A percentile compares a stretch with the other conserved stretches of the same genome.
These are phyloP conservation scores for Poicephalus gulielmi DNA, from an alignment of 2,113 vertebrate species.

Conservation along the genomic window DNA sequence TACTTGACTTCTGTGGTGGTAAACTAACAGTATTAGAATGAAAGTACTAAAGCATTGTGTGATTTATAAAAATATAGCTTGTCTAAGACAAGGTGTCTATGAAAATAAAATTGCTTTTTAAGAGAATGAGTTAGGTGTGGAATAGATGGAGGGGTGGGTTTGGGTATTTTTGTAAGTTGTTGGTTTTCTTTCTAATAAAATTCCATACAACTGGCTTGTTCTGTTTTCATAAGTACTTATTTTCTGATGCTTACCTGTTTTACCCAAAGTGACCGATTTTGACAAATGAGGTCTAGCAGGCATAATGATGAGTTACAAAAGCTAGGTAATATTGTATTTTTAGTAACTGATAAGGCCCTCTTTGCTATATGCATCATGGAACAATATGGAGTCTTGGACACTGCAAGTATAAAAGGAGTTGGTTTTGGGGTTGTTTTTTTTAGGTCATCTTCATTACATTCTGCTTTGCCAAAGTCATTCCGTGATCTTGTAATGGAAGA, in stretches of 20 bases:
- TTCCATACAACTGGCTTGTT: background rate
- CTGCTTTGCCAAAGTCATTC: conserved; percentile 84
- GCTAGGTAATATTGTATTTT: background rate
- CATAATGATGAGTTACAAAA: background rate
- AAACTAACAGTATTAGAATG: background rate
- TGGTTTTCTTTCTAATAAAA: background rate
- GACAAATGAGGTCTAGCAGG: background rate
- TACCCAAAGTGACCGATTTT: background rate
- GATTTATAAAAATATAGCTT: background rate
- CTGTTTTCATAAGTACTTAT: background rate
- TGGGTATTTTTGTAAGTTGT: background rate
- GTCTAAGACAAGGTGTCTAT: background rate
- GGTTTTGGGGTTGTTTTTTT: background rate
- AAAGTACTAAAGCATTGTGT: background rate
- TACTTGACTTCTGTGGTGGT: background rate
- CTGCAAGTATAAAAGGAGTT: background rate
- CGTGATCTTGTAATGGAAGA: conserved; percentile 86
- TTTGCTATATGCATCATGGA: background rate
- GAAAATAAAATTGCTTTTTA: background rate
- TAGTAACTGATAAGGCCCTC: background rate
- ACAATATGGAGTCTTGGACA: background rate
- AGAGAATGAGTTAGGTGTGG: background rate
- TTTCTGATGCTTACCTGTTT: background rate
- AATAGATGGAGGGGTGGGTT: fast-evolving
- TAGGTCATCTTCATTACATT: conserved; percentile 80